These are phyloP conservation scores for Branchinecta lindahli DNA, from an alignment of 1,140 invertebrate genomes.

Conservation along the genomic window DNA sequence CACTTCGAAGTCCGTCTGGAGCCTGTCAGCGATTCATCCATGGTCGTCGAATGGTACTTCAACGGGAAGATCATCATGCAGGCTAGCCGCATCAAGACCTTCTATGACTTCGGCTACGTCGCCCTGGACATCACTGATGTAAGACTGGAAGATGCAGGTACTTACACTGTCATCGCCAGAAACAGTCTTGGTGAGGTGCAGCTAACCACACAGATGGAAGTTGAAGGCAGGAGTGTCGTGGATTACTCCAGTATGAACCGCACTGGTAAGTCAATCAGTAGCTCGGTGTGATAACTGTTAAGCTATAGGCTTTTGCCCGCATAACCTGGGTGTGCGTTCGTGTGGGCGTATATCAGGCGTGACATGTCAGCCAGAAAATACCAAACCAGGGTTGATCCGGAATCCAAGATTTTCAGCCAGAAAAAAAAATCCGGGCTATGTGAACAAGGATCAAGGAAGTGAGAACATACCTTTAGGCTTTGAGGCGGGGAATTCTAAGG, in stretches of 20 bases:
- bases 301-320: too few species aligned
- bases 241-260: constrained; percentile 75
- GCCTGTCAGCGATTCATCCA: constrained; percentile 72
- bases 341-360: too few species aligned
- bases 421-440: too few species aligned
- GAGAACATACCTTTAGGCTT: too few species aligned
- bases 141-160: constrained; percentile 63
- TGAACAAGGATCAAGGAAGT: too few species aligned
- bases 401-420: too few species aligned
- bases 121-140: constrained; percentile 82
- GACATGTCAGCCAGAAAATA: too few species aligned
- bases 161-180: constrained; percentile 72
- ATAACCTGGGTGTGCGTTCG: too few species aligned
- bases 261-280: constrained; percentile 40
- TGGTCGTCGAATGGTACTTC: constrained; percentile 80
- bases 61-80: constrained; percentile 67
- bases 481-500: too few species aligned
- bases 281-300: too few species aligned
- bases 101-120: constrained; percentile 90
- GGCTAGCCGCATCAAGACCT: constrained; percentile 73
- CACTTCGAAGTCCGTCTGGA: constrained; percentile 92
- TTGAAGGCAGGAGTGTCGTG: constrained; percentile 69
- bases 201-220: constrained; percentile 58
- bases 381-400: too few species aligned
- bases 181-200: constrained; percentile 72